Evolutionary conservation across 2,113 vertebrate genomes (phyloP), one percentile per base, ranked within the genome.

Genomic region (Neotoma lepida): DNA sequence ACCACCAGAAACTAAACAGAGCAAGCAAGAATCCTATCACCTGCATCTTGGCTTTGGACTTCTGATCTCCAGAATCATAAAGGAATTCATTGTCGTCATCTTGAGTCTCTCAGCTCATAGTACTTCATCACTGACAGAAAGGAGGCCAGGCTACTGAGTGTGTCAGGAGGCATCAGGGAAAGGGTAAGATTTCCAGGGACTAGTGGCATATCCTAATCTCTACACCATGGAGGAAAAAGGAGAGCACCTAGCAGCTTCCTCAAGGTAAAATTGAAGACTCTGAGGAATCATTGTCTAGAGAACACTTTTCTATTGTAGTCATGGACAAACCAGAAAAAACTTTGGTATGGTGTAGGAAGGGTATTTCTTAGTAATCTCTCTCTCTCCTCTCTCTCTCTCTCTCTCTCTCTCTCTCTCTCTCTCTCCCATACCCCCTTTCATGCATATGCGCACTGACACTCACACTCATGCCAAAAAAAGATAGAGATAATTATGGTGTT

Each of bases 241-340:
- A 88, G 26, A 58, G 87, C 0, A 44, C 3, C 44, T 22, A 51
- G 0, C 20, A 28, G 54, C 39, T 88, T 64, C 4, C 78, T 86
- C 6, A 28, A 28, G 22, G 64, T 39, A 54, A 70, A 74, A 76
- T 30, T 73, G 80, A 89, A 46, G n/a, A 35, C 61, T 87, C 56
- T 18, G 56, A 7, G 39, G 66, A 61, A 20, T 86, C 41, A 24
- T 56, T 24, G 56, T 26, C n/a, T 86, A 17, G 28, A 88, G 61
- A 51, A n/a, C 46, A 76, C 2, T 76, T 86, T 85, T 81, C 64
- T 91, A n/a, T 51, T 96, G 94, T 28, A 54, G 30, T 54, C 33
- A 8, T 10, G 22, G 20, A 58, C 89, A 58, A 77, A 94, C 71
- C 22, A 78, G 86, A 82, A 44, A 88, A 86, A 93, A 85, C 51